Percentiles rank a stretch among this genome's conserved stretches.
Conservation (phyloP, 2,888 invertebrate species). For the Amblyteles armatorius region DNA sequence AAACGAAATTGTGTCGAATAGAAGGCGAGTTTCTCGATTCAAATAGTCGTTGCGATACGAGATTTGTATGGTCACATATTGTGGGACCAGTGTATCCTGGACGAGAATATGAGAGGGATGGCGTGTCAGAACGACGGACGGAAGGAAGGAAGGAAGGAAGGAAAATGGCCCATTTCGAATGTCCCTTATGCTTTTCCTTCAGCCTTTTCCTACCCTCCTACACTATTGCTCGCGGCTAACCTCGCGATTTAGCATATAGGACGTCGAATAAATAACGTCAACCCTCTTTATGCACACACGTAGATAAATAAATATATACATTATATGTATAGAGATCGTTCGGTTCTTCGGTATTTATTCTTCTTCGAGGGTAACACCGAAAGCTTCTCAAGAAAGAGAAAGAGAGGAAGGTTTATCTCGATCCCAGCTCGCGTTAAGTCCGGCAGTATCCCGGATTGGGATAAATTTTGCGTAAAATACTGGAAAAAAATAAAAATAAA, state of each 20-base stretch:
- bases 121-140: constrained; percentile 25
- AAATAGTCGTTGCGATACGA: constrained; percentile 7
- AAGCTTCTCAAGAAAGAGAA: not conserved
- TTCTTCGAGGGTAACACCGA: constrained; percentile 33
- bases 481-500: constrained; percentile 24
- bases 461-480: constrained; percentile 57
- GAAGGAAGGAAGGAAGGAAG: constrained; percentile 31
- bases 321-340: constrained; percentile 8
- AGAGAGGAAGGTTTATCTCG: constrained; percentile 31
- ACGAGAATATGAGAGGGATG: constrained; percentile 55
- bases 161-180: constrained; percentile 45
- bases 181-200: constrained; percentile 43
- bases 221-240: constrained; percentile 47
- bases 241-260: constrained; percentile 69
- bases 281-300: constrained; percentile 11
- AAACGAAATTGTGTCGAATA: constrained; percentile 40
- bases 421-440: constrained; percentile 11
- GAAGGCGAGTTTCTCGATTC: constrained; percentile 9
- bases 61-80: constrained; percentile 18
- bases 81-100: not conserved
- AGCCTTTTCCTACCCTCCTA: constrained; percentile 11
- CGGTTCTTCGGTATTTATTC: constrained; percentile 32
- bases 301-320: not conserved
- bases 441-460: constrained; percentile 21
- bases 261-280: constrained; percentile 73